Evolutionary conservation across 2,797 vertebrate genomes (phyloP).

Genomic region (Octomys mimax): DNA sequence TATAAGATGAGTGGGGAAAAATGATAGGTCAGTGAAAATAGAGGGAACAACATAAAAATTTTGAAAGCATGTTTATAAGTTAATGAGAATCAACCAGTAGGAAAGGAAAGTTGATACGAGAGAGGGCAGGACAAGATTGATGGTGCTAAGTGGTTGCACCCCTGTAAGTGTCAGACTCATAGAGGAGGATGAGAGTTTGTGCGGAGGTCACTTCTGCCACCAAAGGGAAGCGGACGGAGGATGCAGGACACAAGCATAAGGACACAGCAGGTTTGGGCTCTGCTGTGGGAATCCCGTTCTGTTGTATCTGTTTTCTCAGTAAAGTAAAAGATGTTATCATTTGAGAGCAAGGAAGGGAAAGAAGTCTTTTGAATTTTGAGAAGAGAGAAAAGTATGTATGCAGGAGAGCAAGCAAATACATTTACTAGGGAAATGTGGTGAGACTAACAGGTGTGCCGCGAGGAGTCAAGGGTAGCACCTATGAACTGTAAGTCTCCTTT

Average conservation of each 20-base stretch:
- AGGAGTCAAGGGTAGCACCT: neutral
- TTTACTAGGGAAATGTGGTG: neutral
- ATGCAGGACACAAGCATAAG: neutral
- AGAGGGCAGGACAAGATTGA: neutral
- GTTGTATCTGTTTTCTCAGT: neutral
- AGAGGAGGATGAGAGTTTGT: neutral
- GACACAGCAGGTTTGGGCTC: neutral
- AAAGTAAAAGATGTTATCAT: neutral
- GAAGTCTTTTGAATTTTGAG: neutral
- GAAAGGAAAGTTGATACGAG: neutral
- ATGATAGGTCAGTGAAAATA: neutral
- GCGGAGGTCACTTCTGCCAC: neutral
- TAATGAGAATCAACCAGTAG: neutral
- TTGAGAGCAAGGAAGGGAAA: neutral
- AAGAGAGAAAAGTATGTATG: neutral
- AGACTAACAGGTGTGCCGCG: neutral
- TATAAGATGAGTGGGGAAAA: neutral
- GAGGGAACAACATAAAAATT: neutral
- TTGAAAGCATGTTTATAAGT: neutral
- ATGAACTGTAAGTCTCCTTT: neutral
- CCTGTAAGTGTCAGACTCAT: neutral
- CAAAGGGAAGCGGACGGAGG: neutral
- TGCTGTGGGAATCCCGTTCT: neutral
- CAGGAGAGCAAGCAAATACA: neutral
- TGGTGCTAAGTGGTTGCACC: neutral